Conservation (phyloP, 2,888 invertebrate species). For the Gibbula magus region DNA sequence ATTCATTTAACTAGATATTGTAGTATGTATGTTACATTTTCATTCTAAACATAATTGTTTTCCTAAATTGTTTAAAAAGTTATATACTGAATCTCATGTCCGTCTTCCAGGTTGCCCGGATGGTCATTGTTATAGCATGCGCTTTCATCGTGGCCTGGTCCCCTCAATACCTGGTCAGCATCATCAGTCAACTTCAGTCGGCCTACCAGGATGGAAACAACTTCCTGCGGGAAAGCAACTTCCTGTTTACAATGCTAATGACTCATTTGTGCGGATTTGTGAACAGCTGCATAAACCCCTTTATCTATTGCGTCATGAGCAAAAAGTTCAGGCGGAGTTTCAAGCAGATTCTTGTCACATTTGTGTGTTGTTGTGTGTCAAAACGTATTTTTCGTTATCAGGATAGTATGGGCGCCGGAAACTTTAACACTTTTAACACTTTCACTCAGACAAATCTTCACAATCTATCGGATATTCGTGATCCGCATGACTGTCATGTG, state of each 20-base stretch:
- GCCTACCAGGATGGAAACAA: slow-evolving; percentile 49
- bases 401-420: slow-evolving; percentile 28
- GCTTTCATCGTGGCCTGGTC: slow-evolving; percentile 76
- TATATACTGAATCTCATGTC: too few species aligned
- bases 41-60: too few species aligned
- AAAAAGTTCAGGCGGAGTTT: slow-evolving; percentile 74
- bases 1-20: too few species aligned
- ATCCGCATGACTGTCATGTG: slow-evolving; percentile 29
- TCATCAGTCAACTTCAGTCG: slow-evolving; percentile 74
- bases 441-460: slow-evolving; percentile 30
- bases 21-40: too few species aligned
- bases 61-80: too few species aligned
- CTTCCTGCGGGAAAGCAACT: slow-evolving; percentile 73
- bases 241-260: slow-evolving; percentile 76
- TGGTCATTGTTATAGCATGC: slow-evolving; percentile 76
- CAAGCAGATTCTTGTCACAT: slow-evolving; percentile 52
- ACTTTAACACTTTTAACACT: background rate
- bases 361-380: slow-evolving; percentile 42
- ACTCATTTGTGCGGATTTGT: slow-evolving; percentile 76
- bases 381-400: slow-evolving; percentile 31
- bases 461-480: slow-evolving; percentile 35
- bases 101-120: slow-evolving; percentile 72
- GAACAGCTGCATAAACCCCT: slow-evolving; percentile 76
- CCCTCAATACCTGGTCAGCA: slow-evolving; percentile 75
- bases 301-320: slow-evolving; percentile 77